Percentiles rank a stretch among this genome's conserved stretches.
phyloP scores from a whole-genome alignment of 2,113 vertebrate species.

The Urocynchramus pylzowi region DNA sequence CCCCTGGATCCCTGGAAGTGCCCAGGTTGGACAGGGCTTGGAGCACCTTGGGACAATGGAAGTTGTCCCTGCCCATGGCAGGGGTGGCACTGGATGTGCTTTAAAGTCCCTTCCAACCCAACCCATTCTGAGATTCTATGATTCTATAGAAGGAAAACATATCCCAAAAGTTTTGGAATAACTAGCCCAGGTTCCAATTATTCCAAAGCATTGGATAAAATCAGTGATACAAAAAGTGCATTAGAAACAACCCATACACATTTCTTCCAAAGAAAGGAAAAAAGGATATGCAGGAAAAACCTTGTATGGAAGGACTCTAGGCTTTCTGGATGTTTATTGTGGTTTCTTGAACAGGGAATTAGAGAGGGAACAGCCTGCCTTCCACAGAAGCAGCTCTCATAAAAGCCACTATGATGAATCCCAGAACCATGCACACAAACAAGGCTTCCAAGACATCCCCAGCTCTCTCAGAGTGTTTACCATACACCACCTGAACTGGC shows the following conservation, averaged over 20 bases:
- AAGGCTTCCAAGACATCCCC: background rate
- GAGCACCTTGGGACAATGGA: accelerated
- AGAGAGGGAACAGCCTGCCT: background rate
- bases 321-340: background rate
- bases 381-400: background rate
- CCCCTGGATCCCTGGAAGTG: background rate
- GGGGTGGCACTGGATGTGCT: accelerated
- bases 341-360: background rate
- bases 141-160: background rate
- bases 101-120: background rate
- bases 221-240: background rate
- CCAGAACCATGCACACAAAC: background rate
- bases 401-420: background rate
- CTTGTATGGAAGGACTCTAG: background rate
- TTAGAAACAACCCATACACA: background rate
- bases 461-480: background rate
- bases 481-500: background rate
- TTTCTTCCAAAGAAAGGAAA: background rate
- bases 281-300: background rate
- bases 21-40: accelerated
- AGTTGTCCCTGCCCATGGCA: background rate
- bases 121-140: background rate
- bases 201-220: background rate
- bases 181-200: background rate
- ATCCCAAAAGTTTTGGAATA: background rate